Evolutionary conservation across 2,797 vertebrate species (phyloP).

Genomic region (Malurus leucopterus): DNA sequence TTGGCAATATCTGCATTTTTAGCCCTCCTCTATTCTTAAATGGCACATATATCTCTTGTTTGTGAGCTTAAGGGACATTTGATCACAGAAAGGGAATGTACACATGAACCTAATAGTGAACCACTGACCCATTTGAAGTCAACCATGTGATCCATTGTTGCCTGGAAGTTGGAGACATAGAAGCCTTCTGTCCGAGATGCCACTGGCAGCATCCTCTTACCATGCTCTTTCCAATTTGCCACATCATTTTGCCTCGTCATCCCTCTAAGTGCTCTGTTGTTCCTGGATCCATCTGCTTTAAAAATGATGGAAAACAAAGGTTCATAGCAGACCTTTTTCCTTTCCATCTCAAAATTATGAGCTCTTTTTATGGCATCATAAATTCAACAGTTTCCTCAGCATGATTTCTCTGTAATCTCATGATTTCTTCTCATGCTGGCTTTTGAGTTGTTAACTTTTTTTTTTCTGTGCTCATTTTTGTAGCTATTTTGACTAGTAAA

Average conservation of each 20-base stretch:
- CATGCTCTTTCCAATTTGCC: not conserved
- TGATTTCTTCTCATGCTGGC: not conserved
- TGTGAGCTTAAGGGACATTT: not conserved
- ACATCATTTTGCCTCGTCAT: not conserved
- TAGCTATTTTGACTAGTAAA: not conserved
- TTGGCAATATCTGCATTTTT: not conserved
- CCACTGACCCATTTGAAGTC: not conserved
- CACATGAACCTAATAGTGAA: not conserved
- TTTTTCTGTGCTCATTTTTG: not conserved
- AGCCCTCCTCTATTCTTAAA: not conserved
- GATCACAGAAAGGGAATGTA: not conserved
- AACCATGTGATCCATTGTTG: not conserved
- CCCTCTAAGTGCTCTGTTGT: not conserved
- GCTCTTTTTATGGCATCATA: not conserved
- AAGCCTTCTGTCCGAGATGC: not conserved
- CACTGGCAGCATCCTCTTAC: not conserved
- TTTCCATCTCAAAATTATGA: slow-evolving; percentile 8
- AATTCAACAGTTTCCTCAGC: not conserved
- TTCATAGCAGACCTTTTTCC: not conserved
- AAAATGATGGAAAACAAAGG: not conserved
- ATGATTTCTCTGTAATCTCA: not conserved
- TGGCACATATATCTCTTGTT: not conserved
- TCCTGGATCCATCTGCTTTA: not conserved
- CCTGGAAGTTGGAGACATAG: not conserved
- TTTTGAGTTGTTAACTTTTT: not conserved